Base-by-base conservation (phyloP, 2,113 vertebrate genomes). In the Xyliphius kryptos region DNA sequence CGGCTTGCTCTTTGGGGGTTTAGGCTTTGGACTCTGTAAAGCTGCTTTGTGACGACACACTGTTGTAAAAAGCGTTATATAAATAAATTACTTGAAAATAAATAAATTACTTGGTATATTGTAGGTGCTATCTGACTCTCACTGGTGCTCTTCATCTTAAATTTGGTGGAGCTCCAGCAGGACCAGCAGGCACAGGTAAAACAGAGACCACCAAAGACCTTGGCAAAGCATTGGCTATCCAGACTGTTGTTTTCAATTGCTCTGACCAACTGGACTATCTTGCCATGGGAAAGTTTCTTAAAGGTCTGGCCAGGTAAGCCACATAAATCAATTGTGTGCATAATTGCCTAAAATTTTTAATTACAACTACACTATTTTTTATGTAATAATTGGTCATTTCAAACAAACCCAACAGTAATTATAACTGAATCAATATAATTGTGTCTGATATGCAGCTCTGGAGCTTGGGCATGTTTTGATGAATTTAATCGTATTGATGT, bases 151-250 rank as follows among this genome's bases (percentile, higher is more conserved):
- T 97, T 48, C 89, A 95, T 74, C 81, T 94, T 72, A 97, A 93
- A 76, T 94, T 95, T 80, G 92, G 93, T 66, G 94, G 92, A 0
- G 94, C 92, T 21, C 92, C 91, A 2, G 89, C 91, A 54, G 95
- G 92, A 46, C 92, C 94, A 48, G 90, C 93, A 21, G 92, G 93
- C 50, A 93, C 93, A 63, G 93, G 95, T 65, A 97, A 97, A 77
- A 97, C 92, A 2, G 95, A 97, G 84, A 95, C 93, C 67, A 94
- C 88, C 9, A 94, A 97, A 81, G 92, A 95, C 71, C 76, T 97
- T 74, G 94, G 94, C 13, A 97, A 95, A 79, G 92, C 91, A 44
- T 79, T 95, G 61, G 93, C 92, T 64, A 87, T 97, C 70, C 92
- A 95, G 67, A 95, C 92, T 0, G 90, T 95, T 7, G 92, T 97